Evolutionary conservation across 2,797 vertebrate species (phyloP).

Genomic region (Synanceia verrucosa): DNA sequence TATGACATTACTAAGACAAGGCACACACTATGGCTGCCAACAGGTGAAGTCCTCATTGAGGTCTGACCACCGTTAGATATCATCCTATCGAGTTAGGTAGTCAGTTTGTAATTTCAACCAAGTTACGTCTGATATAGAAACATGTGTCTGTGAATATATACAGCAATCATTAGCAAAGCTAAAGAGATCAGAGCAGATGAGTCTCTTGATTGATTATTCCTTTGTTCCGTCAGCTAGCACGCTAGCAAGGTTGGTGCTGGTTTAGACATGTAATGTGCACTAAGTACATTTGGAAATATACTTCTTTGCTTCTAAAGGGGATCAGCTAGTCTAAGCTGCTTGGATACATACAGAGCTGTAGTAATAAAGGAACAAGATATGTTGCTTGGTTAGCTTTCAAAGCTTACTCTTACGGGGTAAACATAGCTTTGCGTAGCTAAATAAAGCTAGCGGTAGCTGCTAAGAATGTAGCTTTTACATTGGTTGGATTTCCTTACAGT

Average conservation of each 20-base stretch:
- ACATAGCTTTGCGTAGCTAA: conserved; percentile 63
- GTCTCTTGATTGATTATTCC: conserved; percentile 74
- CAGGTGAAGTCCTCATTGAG: no score
- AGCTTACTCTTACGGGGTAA: conserved; percentile 62
- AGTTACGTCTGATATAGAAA: background rate
- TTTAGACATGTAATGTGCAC: background rate
- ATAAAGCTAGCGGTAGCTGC: conserved; percentile 57
- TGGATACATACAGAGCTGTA: background rate
- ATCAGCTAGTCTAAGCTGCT: background rate
- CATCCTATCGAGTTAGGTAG: background rate
- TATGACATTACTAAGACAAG: no score
- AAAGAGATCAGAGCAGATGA: conserved; percentile 49
- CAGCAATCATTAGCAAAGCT: conserved; percentile 1
- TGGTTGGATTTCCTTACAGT: background rate
- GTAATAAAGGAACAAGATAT: conserved; percentile 32
- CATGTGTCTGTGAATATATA: background rate
- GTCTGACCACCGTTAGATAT: no score
- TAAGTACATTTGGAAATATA: background rate
- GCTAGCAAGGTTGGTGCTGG: conserved; percentile 43
- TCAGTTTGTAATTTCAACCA: background rate
- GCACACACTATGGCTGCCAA: no score
- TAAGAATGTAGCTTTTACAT: conserved; percentile 20
- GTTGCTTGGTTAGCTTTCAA: conserved; percentile 37
- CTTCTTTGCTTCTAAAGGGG: background rate
- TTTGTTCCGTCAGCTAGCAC: conserved; percentile 79